A percentile compares a stretch with the other conserved stretches of the same genome.
These are phyloP conservation scores for Drosophila flavopinicola DNA, from an alignment of 2,888 invertebrate species.

Conservation along the genomic window DNA sequence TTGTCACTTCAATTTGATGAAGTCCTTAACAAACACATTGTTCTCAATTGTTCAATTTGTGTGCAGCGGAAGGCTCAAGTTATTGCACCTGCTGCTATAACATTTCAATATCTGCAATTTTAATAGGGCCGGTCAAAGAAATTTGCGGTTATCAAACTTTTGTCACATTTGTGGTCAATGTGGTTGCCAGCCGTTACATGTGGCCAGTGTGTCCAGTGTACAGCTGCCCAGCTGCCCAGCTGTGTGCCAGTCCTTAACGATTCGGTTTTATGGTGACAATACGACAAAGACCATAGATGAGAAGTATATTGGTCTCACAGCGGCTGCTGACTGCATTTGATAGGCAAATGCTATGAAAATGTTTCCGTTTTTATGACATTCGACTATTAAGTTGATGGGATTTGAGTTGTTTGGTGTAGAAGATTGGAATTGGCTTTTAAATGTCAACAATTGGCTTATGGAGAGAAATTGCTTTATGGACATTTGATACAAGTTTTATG, in stretches of 20 bases:
- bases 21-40: not conserved
- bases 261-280: constrained; percentile 30
- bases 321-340: constrained; percentile 20
- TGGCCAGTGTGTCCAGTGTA: constrained; percentile 4
- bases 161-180: constrained; percentile 54
- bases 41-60: constrained; percentile 29
- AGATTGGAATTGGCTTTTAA: not conserved
- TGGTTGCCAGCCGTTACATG: constrained; percentile 33
- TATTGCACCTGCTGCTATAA: constrained; percentile 11
- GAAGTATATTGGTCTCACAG: constrained; percentile 35
- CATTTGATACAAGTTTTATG: too few relatives aligned
- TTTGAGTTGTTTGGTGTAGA: not conserved
- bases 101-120: constrained; percentile 36
- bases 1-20: not conserved
- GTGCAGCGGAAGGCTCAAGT: not conserved
- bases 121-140: constrained; percentile 26
- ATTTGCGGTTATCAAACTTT: constrained; percentile 48
- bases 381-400: constrained; percentile 6
- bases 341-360: constrained; percentile 21
- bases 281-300: constrained; percentile 3
- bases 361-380: constrained; percentile 13
- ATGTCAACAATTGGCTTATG: constrained; percentile 12
- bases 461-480: not conserved
- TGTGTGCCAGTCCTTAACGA: constrained; percentile 20
- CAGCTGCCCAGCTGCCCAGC: too few relatives aligned